These are phyloP conservation scores for Equus przewalskii DNA, from an alignment of 2,113 vertebrate genomes.

Conservation along the genomic window DNA sequence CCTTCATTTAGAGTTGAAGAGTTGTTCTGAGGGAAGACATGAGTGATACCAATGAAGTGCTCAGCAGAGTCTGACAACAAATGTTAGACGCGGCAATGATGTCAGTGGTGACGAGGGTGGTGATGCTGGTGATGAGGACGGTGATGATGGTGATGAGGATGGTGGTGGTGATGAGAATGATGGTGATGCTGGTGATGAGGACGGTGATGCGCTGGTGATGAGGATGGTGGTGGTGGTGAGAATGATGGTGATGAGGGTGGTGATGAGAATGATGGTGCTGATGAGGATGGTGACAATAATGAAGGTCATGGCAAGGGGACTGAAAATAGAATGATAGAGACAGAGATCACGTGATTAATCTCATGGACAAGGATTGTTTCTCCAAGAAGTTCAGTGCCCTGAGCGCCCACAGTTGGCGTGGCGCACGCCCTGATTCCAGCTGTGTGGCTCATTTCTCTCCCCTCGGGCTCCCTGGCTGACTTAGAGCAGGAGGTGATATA, in stretches of 20 bases:
- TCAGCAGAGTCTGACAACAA: too few relatives aligned
- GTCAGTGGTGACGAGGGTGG: accelerated
- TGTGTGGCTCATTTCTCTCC: not conserved
- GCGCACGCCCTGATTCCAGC: not conserved
- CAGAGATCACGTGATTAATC: not conserved
- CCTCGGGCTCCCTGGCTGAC: not conserved
- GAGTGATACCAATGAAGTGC: not conserved
- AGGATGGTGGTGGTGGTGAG: accelerated
- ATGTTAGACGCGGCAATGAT: accelerated
- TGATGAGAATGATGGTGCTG: accelerated
- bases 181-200: accelerated
- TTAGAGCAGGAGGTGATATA: not conserved
- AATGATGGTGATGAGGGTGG: accelerated
- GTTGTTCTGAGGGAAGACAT: not conserved
- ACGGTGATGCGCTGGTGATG: not conserved
- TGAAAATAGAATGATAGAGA: not conserved
- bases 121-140: accelerated
- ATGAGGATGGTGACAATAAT: not conserved
- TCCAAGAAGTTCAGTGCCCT: not conserved
- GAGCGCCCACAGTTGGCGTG: accelerated
- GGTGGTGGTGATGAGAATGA: too few relatives aligned
- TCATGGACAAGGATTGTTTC: not conserved
- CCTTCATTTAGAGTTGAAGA: not conserved
- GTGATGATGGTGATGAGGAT: not conserved
- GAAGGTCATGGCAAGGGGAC: not conserved